These are phyloP conservation scores for Bombus ignitus DNA, from an alignment of 1,140 invertebrate species.

Conservation along the genomic window DNA sequence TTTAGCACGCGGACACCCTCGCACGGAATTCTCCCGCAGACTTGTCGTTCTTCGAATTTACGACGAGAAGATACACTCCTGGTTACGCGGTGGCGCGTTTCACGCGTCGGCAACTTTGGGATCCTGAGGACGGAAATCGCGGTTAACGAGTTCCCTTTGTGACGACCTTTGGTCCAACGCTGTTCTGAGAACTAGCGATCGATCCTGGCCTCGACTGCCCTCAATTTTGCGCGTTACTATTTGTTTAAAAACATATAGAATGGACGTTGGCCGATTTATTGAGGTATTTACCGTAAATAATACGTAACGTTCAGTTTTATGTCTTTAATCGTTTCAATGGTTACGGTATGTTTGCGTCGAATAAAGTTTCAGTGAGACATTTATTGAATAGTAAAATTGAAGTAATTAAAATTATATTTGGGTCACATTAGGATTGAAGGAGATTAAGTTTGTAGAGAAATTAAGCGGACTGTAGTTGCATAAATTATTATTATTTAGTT, in stretches of 20 bases:
- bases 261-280: neutral
- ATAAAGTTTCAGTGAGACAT: too few relatives aligned
- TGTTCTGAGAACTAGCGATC: neutral
- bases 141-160: constrained; percentile 28
- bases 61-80: neutral
- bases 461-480: too few relatives aligned
- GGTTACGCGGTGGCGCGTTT: constrained; percentile 9
- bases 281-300: neutral
- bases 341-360: neutral
- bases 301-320: neutral
- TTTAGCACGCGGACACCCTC: constrained; percentile 46
- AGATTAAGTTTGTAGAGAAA: too few relatives aligned
- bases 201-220: constrained; percentile 15
- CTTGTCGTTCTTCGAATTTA: constrained; percentile 30
- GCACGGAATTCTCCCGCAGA: constrained; percentile 19
- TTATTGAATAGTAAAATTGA: neutral
- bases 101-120: constrained; percentile 10
- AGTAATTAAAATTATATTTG: too few relatives aligned
- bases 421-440: neutral
- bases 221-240: neutral
- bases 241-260: neutral
- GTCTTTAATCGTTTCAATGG: neutral
- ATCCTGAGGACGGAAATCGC: constrained; percentile 3
- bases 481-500: too few relatives aligned
- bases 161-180: neutral